Base-by-base conservation (phyloP, 2,888 invertebrate genomes). In the Leucophenga maculata region DNA sequence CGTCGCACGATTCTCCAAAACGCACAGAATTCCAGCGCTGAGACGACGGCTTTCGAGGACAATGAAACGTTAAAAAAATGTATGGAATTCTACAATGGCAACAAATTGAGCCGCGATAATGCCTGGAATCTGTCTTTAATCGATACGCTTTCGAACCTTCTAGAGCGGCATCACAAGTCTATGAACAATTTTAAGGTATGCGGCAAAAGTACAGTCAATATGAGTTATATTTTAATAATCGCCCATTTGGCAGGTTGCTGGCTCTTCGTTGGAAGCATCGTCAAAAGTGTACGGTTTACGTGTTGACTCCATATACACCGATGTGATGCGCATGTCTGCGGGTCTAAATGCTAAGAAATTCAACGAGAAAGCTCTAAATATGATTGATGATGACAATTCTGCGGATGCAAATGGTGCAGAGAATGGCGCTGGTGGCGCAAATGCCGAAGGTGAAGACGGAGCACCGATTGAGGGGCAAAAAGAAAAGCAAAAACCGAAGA, bases 41-140 rank as follows among this genome's bases (percentile, higher is more conserved):
- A 78, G 3, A 62, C 77, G 32, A 74, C 78, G 57, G 78, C 84
- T 2, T 74, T 86, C 18, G 86, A 87, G 72, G 84, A 92, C 67
- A 92, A 91, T 85, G 93, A 94, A 77, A 94, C 94, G 75, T 92
- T 94, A 75, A 91, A 93, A 73, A 93, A 92, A 73, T 95, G 95
- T 83, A 90, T 94, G 60, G 93, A 94, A 82, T 90, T 95, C n/a
- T 93, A 92, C 84, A 91, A 93, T 74, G 94, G 94, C 89, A 95
- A 95, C 90, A 97, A 96, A 93, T 94, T 97, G 77, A 96, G 92
- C 81, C 90, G 92, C 64, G 95, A 96, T 85, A 97, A 97, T 90
- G 97, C 96, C 0, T 97, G 97, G 92, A 93, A 92, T 74, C 89
- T 97, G 1, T 93, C 95, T 74, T 90, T 97, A 60, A 97, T 97